phyloP scores from a whole-genome alignment of 2,888 invertebrate genomes.

The Xestia c-nigrum region DNA sequence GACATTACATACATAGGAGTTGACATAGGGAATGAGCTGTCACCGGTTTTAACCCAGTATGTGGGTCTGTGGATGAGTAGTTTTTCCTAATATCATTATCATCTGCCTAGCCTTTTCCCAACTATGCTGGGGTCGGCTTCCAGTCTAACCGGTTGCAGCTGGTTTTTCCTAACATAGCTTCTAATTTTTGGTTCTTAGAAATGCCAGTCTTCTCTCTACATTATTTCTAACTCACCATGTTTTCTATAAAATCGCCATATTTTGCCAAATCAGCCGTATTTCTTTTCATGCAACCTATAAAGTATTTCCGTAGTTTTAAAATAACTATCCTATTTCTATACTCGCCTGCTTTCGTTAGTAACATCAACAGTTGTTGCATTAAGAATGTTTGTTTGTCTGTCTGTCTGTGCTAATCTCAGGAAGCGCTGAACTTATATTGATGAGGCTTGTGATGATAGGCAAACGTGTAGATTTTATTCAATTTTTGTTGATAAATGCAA shows the following conservation, averaged over 20 bases:
- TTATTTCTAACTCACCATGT: neutral
- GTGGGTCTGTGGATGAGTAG: no score
- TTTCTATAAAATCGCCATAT: neutral
- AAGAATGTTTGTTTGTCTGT: slow-evolving; percentile 50
- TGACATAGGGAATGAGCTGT: neutral
- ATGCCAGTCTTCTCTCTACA: neutral
- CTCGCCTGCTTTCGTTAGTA: slow-evolving; percentile 29
- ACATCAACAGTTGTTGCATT: slow-evolving; percentile 49
- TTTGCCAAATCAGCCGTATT: neutral
- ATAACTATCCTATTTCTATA: slow-evolving; percentile 49
- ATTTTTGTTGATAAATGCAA: neutral
- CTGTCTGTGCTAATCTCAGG: slow-evolving; percentile 33
- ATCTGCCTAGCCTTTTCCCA: no score
- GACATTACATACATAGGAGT: neutral
- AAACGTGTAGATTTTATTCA: neutral
- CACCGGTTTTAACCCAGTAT: neutral
- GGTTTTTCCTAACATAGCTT: no score
- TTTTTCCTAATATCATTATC: no score
- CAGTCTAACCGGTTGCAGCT: no score
- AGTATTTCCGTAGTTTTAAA: slow-evolving; percentile 45
- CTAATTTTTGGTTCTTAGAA: neutral
- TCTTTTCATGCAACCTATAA: slow-evolving; percentile 19
- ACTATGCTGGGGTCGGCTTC: no score
- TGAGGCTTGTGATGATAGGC: slow-evolving; percentile 19
- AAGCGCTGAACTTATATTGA: slow-evolving; percentile 17